These are phyloP conservation scores for Cephonodes hylas DNA, from an alignment of 2,888 invertebrate species.

Conservation along the genomic window DNA sequence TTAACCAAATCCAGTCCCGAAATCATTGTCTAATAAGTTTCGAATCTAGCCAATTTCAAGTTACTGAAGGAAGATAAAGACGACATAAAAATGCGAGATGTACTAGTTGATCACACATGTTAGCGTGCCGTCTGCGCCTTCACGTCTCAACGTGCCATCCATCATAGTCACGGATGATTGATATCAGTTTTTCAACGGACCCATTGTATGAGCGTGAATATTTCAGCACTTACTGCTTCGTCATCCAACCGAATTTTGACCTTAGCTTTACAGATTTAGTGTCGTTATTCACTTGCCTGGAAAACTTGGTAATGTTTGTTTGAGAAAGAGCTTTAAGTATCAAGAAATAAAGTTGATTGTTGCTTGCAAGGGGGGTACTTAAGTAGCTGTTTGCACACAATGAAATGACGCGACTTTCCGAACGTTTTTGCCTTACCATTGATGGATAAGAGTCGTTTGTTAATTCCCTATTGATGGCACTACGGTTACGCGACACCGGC, in stretches of 20 bases:
- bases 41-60: not conserved
- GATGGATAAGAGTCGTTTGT: constrained; percentile 55
- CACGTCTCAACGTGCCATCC: constrained; percentile 33
- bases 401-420: constrained; percentile 50
- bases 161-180: constrained; percentile 75
- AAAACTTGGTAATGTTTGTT: not conserved
- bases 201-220: constrained; percentile 45
- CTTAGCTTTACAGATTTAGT: not conserved
- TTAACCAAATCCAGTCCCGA: too few relatives aligned
- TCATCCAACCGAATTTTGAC: constrained; percentile 17
- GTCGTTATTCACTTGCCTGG: not conserved
- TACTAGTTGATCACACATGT: constrained; percentile 10
- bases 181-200: constrained; percentile 66
- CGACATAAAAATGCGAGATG: not conserved
- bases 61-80: not conserved
- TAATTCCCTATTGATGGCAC: constrained; percentile 54
- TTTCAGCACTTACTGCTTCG: constrained; percentile 39
- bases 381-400: constrained; percentile 68
- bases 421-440: constrained; percentile 54
- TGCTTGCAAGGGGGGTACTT: constrained; percentile 21
- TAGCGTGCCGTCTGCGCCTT: constrained; percentile 8
- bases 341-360: constrained; percentile 34
- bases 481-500: constrained; percentile 2
- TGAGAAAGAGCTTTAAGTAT: not conserved
- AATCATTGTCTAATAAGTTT: too few relatives aligned